A percentile compares a stretch with the other conserved stretches of the same genome.
These are phyloP conservation scores for Lathronympha strigana DNA, from an alignment of 2,888 invertebrate species.

Conservation along the genomic window DNA sequence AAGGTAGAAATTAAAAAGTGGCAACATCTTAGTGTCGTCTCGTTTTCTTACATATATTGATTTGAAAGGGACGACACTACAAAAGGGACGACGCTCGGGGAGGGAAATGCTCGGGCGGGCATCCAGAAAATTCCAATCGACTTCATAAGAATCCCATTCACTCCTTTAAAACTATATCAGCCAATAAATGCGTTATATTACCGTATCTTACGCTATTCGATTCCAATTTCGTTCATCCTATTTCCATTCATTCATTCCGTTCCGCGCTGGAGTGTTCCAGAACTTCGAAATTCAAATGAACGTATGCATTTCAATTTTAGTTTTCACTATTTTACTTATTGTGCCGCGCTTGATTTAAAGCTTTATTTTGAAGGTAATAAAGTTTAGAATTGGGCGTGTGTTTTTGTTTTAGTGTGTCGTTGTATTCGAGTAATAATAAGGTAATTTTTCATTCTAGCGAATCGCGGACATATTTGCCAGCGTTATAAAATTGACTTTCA, in stretches of 20 bases:
- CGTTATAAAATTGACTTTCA: constrained; percentile 10
- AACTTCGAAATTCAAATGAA: constrained; percentile 39
- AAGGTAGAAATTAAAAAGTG: too few species aligned
- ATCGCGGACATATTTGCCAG: constrained; percentile 8
- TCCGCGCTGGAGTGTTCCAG: constrained; percentile 25
- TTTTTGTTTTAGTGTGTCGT: too few species aligned
- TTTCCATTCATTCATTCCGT: constrained; percentile 37
- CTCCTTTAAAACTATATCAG: neutral
- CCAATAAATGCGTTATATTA: constrained; percentile 11
- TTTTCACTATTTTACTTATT: constrained; percentile 22
- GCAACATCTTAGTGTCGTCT: too few species aligned
- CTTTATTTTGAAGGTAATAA: constrained; percentile 16
- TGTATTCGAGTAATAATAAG: too few species aligned
- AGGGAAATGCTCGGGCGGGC: neutral
- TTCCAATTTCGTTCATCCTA: constrained; percentile 34
- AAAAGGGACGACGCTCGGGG: neutral
- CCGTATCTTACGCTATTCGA: constrained; percentile 7
- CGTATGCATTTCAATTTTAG: constrained; percentile 39
- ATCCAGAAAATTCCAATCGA: constrained; percentile 15
- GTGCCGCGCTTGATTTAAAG: neutral
- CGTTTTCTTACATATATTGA: too few species aligned
- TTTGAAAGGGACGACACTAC: too few species aligned
- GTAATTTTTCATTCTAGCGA: too few species aligned
- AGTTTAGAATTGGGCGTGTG: too few species aligned
- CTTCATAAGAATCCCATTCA: constrained; percentile 7